phyloP scores from a whole-genome alignment of 2,888 invertebrate species.

The Microplitis manilae region DNA sequence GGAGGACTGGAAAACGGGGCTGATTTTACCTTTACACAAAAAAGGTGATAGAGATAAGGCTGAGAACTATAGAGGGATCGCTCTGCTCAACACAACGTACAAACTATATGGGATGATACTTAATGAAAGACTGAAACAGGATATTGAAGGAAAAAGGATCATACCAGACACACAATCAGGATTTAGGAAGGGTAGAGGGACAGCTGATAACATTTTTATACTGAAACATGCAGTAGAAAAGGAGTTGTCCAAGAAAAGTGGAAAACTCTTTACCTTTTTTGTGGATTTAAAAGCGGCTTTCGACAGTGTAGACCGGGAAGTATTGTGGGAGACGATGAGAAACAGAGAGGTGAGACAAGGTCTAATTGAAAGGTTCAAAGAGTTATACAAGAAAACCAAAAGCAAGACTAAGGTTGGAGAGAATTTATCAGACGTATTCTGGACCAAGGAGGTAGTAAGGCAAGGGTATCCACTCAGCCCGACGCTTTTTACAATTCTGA shows the following conservation, averaged over 20 bases:
- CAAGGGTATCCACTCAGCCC: constrained; percentile 51
- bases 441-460: constrained; percentile 46
- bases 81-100: constrained; percentile 45
- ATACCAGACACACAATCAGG: constrained; percentile 47
- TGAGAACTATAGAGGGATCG: constrained; percentile 50
- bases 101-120: constrained; percentile 48
- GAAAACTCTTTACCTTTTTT: constrained; percentile 40
- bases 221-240: constrained; percentile 38
- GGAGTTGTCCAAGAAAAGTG: constrained; percentile 23
- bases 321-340: constrained; percentile 45
- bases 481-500: constrained; percentile 43
- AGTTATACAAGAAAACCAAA: constrained; percentile 40
- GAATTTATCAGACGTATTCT: constrained; percentile 35
- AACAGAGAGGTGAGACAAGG: constrained; percentile 27
- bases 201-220: constrained; percentile 43
- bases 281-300: constrained; percentile 51
- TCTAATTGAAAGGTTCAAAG: constrained; percentile 23
- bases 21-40: constrained; percentile 47
- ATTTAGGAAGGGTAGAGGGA: constrained; percentile 44
- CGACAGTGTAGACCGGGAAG: constrained; percentile 45
- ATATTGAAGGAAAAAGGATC: constrained; percentile 35
- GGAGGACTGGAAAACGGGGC: constrained; percentile 45
- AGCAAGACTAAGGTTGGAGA: constrained; percentile 31
- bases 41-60: constrained; percentile 40
- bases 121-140: constrained; percentile 39